Evolutionary conservation across 1,140 invertebrate species (phyloP).

Genomic region (Hyposmocoma kahamanoa): DNA sequence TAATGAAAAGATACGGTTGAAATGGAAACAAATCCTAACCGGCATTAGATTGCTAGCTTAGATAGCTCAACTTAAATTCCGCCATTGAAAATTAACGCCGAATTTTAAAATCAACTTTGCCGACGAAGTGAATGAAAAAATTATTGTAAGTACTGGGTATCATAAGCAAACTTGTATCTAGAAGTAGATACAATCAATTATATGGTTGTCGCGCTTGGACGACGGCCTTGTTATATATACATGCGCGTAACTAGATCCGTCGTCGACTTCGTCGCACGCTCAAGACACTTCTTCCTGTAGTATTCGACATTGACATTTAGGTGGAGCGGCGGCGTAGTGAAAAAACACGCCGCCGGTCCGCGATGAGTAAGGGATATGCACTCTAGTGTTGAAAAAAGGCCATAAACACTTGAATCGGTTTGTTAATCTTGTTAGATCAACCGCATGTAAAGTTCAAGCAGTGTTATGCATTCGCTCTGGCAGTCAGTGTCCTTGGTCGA

Average conservation of each 20-base stretch:
- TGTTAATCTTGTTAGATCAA: conserved; percentile 24
- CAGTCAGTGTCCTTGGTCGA: conserved; percentile 44
- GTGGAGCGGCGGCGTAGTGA: conserved; percentile 14
- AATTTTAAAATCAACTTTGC: too few relatives aligned
- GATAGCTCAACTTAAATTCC: too few relatives aligned
- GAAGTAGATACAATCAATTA: too few relatives aligned
- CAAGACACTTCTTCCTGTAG: conserved; percentile 53
- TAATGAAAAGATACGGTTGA: too few relatives aligned
- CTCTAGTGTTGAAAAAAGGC: conserved; percentile 36
- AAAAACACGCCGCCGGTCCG: conserved; percentile 12
- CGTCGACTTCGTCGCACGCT: conserved; percentile 30
- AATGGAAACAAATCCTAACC: too few relatives aligned
- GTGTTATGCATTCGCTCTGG: conserved; percentile 34
- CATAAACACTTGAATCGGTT: conserved; percentile 30
- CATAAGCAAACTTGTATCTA: too few relatives aligned
- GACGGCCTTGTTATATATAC: conserved; percentile 44
- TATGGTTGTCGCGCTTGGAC: neutral
- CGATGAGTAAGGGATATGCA: conserved; percentile 17
- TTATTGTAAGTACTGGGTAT: too few relatives aligned
- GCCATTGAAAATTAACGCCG: too few relatives aligned
- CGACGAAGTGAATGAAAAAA: too few relatives aligned
- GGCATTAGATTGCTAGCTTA: too few relatives aligned
- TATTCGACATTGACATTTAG: conserved; percentile 60
- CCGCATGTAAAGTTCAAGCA: conserved; percentile 31
- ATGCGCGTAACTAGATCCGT: conserved; percentile 19